Evolutionary conservation across 1,140 invertebrate species (phyloP), one percentile per base, ranked within the genome.

Genomic region (Trichonephila clavata): DNA sequence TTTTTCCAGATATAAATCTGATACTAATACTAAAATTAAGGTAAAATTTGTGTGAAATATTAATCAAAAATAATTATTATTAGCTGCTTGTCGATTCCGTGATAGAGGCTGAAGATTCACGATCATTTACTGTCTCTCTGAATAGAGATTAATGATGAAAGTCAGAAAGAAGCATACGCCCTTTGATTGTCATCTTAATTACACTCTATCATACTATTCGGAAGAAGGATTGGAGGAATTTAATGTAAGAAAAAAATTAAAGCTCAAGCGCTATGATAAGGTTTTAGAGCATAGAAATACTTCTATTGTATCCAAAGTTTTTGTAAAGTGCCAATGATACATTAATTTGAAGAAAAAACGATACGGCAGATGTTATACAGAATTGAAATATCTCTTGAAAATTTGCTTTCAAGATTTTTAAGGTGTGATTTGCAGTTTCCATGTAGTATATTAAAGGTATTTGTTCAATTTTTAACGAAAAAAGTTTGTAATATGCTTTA

Each of bases 131-230:
- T 18, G 18, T 7, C 27, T 39, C 24, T 27, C 24, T 32, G 71
- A 32, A 39, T 24, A 20, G 71, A 77, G 71, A 77, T 77, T 39
- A 39, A 77, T 77, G 71, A 16, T 32, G 16, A 27, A 24, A 68
- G 65, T 24, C 65, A 68, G 65, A 77, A 77, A 77, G 71, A 77
- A 77, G 71, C 32, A 27, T 16, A 77, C 71, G 71, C 71, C 71
- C 71, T 77, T 77, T 39, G 71, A 77, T 77, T 39, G 71, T 77
- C 71, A 77, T 77, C 71, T 77, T 77, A 77, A 77, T 77, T 77
- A 77, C 27, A 77, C 71, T 39, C 71, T 77, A 77, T 77, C 27
- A 39, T 39, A 39, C 16, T 4, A 77, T 39, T 27, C 3, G 1
- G 32, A 27, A 14, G 71, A 13, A 39, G 27, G 14, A 21, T 63